phyloP scores from a whole-genome alignment of 2,888 invertebrate genomes.

The Oligia fasciuncula region DNA sequence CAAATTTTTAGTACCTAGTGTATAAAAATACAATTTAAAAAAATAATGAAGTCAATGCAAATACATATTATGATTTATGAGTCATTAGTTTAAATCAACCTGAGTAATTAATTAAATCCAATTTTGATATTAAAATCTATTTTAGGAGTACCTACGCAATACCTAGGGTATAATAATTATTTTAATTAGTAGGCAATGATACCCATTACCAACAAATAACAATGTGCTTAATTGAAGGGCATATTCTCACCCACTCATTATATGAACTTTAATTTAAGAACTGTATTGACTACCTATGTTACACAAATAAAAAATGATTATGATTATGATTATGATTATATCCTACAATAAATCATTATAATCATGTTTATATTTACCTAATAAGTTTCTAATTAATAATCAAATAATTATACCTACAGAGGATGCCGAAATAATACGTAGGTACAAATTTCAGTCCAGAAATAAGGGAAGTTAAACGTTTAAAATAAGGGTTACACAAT shows the following conservation, averaged over 20 bases:
- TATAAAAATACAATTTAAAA: background rate
- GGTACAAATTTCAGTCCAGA: background rate
- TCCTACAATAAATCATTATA: background rate
- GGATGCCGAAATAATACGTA: background rate
- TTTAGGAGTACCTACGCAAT: background rate
- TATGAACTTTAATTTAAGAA: no score
- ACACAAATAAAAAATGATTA: no score
- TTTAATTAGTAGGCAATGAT: background rate
- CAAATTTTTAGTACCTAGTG: background rate
- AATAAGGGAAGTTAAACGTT: conserved; percentile 20
- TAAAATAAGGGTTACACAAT: conserved; percentile 23
- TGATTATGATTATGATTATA: no score
- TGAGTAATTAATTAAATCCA: background rate
- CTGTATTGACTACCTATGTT: no score
- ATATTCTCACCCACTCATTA: conserved; percentile 1
- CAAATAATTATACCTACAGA: conserved; percentile 7
- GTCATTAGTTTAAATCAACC: background rate
- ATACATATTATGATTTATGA: background rate
- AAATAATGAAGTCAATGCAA: background rate
- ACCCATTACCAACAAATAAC: background rate
- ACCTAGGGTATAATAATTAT: background rate
- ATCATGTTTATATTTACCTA: background rate
- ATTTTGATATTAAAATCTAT: background rate
- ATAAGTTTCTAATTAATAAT: background rate
- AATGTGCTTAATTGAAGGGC: background rate